Base-by-base conservation (phyloP, 2,113 vertebrate species). In the Ivindomyrus marchei region DNA sequence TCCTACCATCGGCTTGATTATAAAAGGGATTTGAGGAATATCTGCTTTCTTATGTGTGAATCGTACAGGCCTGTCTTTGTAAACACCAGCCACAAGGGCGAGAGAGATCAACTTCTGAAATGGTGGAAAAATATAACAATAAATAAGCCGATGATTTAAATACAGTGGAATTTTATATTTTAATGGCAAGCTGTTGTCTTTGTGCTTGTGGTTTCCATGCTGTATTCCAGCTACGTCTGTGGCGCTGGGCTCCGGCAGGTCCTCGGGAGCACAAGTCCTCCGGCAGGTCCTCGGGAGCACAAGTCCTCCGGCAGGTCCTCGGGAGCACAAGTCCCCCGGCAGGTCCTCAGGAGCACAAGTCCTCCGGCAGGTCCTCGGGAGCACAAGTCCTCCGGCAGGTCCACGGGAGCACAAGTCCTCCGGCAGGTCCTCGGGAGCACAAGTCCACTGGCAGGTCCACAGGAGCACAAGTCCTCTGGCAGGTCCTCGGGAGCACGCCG, bases 61-160 rank as follows among this genome's bases (percentile, higher is more conserved):
- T 92, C 70, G 85, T 89, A 92, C 92, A 92, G 89, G 88, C 91
- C 89, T 91, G 91, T 91, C 92, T 93, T 93, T 90, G 90, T 92
- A 91, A 93, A 92, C 83, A 49, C 8, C 49, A 89, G 90, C 89
- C 90, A 83, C 86, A 87, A 66, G 85, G 47, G 58, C 10, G 58
- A 50, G 89, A 83, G 90, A 49, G 24, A 89, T 39, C 52, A 88
- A 52, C 42, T 66, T 58, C 46, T 52, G 89, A 83, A 91, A 92
- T 90, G 90, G 36, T 42, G 17, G 17, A 87, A 58, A 42, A 49
- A 56, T 31, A 50, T 21, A 70, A 58, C 19, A 15, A 52, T 85
- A 80, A n/a, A 49, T 66, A 66, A 66, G 58, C n/a, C 27, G n/a
- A 66, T 27, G 58, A 62, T 74, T 39, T 13, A 62, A 49, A 36